A percentile compares a stretch with the other conserved stretches of the same genome.
Evolutionary conservation across 2,888 invertebrate genomes (phyloP).

Genomic region (Drosophila quasianomalipes): DNA sequence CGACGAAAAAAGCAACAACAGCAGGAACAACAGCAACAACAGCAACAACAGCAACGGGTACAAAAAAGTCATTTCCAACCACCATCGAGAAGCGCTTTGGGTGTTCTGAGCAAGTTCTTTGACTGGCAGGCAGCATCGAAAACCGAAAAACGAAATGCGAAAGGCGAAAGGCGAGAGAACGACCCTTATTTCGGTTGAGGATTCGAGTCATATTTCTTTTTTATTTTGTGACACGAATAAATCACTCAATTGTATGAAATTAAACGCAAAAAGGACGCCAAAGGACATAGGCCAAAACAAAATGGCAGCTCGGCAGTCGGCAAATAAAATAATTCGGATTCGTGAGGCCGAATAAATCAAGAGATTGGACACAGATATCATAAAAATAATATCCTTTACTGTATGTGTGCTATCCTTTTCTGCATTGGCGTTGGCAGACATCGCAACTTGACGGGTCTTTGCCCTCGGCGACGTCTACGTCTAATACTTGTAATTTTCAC

Average conservation of each 20-base stretch:
- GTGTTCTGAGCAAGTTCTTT: constrained; percentile 45
- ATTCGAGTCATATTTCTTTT: constrained; percentile 82
- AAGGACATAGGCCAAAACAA: constrained; percentile 59
- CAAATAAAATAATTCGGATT: constrained; percentile 82
- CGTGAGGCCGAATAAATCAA: constrained; percentile 84
- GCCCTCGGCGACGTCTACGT: constrained; percentile 5
- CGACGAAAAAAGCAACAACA: constrained; percentile 18
- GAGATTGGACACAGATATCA: constrained; percentile 86
- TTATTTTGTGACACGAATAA: constrained; percentile 84
- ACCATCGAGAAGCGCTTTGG: constrained; percentile 37
- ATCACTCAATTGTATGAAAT: constrained; percentile 84
- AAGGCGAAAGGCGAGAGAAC: constrained; percentile 35
- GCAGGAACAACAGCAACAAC: constrained; percentile 17
- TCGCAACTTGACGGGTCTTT: constrained; percentile 54
- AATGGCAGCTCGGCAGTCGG: constrained; percentile 68
- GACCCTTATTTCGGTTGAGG: constrained; percentile 76
- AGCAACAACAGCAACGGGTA: constrained; percentile 11
- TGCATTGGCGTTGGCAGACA: constrained; percentile 41
- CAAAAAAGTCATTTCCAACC: constrained; percentile 51
- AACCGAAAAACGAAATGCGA: constrained; percentile 8
- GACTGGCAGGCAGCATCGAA: constrained; percentile 34
- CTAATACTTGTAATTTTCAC: constrained; percentile 2
- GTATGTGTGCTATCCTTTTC: constrained; percentile 51
- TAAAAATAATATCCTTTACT: constrained; percentile 84
- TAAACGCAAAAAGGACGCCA: constrained; percentile 74